A percentile compares a stretch with the other conserved stretches of the same genome.
These are phyloP conservation scores for Lepidurus apus DNA, from an alignment of 1,140 invertebrate species.

Conservation along the genomic window DNA sequence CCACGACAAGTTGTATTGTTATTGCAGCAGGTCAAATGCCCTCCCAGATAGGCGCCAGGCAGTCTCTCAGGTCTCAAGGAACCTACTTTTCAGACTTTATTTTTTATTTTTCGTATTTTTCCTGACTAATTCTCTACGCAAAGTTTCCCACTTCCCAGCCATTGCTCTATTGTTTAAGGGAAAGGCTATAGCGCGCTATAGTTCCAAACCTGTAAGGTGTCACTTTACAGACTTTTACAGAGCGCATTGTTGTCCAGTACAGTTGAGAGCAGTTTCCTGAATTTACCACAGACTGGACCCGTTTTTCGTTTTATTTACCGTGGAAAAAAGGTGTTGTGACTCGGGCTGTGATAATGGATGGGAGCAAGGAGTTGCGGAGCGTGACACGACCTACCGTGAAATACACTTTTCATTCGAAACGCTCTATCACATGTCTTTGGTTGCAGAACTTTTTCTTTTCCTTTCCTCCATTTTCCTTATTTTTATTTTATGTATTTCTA, in stretches of 20 bases:
- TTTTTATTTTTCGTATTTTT: not conserved
- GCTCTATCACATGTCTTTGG: not conserved
- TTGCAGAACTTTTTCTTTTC: not conserved
- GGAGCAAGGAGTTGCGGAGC: not conserved
- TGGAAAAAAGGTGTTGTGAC: not conserved
- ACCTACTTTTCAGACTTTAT: not conserved
- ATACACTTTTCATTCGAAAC: slow-evolving; percentile 11
- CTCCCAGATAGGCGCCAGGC: slow-evolving; percentile 7
- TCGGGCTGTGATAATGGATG: not conserved
- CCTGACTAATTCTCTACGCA: not conserved
- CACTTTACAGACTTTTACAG: not conserved
- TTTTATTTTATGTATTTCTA: not conserved
- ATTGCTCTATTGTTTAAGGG: not conserved
- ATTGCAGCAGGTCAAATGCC: slow-evolving; percentile 21
- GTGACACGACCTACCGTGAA: slow-evolving; percentile 14
- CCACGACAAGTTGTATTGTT: not conserved
- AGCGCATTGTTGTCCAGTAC: not conserved
- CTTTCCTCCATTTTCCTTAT: not conserved
- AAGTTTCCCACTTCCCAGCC: not conserved
- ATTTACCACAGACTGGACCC: not conserved
- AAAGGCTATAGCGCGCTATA: not conserved
- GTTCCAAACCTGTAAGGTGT: not conserved
- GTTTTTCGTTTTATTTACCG: not conserved
- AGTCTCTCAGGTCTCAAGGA: not conserved
- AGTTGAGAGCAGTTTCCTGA: not conserved